These are phyloP conservation scores for Dorcus hopei DNA, from an alignment of 2,888 invertebrate genomes.

Conservation along the genomic window DNA sequence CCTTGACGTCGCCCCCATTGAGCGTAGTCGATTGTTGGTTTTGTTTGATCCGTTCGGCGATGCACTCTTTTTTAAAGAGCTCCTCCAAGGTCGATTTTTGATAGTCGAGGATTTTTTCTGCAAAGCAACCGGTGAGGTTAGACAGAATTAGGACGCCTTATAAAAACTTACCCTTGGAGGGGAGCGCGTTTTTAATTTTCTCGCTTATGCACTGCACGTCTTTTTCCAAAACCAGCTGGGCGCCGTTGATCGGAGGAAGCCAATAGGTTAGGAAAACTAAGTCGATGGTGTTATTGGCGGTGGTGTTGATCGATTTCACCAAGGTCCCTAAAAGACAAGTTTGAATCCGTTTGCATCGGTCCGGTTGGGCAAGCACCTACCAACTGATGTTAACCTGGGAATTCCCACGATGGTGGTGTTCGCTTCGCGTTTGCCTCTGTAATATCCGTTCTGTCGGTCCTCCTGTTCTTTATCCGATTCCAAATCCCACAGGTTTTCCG, in stretches of 20 bases:
- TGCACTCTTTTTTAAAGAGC: constrained; percentile 46
- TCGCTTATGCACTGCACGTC: constrained; percentile 65
- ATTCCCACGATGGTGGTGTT: constrained; percentile 26
- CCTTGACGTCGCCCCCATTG: constrained; percentile 14
- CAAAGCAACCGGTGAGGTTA: background rate
- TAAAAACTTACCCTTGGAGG: constrained; percentile 32
- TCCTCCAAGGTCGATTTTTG: constrained; percentile 40
- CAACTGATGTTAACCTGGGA: constrained; percentile 45
- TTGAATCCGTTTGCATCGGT: background rate
- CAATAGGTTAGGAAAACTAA: constrained; percentile 73
- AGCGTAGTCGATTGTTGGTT: constrained; percentile 5
- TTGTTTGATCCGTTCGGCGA: constrained; percentile 39
- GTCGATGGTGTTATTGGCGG: constrained; percentile 55
- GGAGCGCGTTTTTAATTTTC: constrained; percentile 36
- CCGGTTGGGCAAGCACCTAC: constrained; percentile 29
- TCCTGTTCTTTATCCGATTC: constrained; percentile 56
- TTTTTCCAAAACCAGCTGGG: constrained; percentile 56
- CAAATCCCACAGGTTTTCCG: constrained; percentile 53
- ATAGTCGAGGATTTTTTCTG: constrained; percentile 34
- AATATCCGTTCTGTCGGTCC: constrained; percentile 47
- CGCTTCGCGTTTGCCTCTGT: constrained; percentile 37
- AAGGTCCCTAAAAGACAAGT: constrained; percentile 35
- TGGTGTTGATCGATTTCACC: constrained; percentile 33
- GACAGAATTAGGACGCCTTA: background rate
- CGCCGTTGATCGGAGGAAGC: constrained; percentile 61